Evolutionary conservation across 2,888 invertebrate species (phyloP).

Genomic region (Tridacna crocea): DNA sequence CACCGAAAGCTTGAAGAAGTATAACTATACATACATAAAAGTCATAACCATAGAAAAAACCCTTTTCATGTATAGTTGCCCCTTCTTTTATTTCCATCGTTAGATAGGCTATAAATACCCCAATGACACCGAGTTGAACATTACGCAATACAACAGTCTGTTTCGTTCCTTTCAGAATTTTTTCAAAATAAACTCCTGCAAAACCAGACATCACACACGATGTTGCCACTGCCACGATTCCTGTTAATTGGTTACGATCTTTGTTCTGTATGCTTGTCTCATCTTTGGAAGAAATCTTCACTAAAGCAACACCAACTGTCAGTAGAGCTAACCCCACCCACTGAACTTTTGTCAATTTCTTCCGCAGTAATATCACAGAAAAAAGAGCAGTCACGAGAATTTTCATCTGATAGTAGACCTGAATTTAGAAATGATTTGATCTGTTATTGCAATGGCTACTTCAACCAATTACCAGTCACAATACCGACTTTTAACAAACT

Average conservation of each 20-base stretch:
- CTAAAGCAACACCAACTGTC: constrained; percentile 84
- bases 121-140: constrained; percentile 96
- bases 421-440: constrained; percentile 34
- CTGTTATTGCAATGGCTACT: no score
- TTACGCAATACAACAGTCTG: constrained; percentile 97
- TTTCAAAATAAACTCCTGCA: constrained; percentile 99
- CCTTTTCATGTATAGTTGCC: constrained; percentile 85
- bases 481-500: no score
- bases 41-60: constrained; percentile 89
- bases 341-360: constrained; percentile 83
- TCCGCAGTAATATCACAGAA: constrained; percentile 84
- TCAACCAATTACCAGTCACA: no score
- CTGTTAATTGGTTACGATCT: constrained; percentile 75
- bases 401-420: constrained; percentile 86
- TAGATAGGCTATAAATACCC: constrained; percentile 95
- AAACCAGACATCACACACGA: constrained; percentile 96
- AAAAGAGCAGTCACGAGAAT: constrained; percentile 86
- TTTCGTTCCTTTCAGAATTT: constrained; percentile 93
- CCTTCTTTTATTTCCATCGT: constrained; percentile 88
- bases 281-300: constrained; percentile 83
- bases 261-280: neutral
- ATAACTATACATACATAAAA: constrained; percentile 90
- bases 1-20: constrained; percentile 94
- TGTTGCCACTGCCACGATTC: constrained; percentile 79
- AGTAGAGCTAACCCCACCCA: constrained; percentile 85